A percentile compares a stretch with the other conserved stretches of the same genome.
These are phyloP conservation scores for Osmoderma eremita DNA, from an alignment of 2,888 invertebrate genomes.

Conservation along the genomic window DNA sequence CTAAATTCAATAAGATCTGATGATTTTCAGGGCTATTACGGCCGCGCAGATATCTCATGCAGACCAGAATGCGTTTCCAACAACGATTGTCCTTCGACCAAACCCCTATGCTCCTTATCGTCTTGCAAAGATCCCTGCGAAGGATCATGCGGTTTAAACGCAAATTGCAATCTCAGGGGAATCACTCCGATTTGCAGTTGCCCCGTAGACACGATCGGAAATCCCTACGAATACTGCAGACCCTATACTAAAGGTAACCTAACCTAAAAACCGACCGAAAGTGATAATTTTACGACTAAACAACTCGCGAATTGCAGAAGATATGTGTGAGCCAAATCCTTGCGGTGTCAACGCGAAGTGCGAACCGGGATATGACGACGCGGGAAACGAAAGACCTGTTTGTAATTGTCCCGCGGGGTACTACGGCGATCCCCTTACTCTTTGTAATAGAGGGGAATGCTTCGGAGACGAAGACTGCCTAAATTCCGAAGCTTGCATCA, in stretches of 20 bases:
- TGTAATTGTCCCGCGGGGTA: slow-evolving; percentile 85
- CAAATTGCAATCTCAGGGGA: slow-evolving; percentile 82
- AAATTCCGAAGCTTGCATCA: slow-evolving; percentile 79
- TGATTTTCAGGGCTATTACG: slow-evolving; percentile 74
- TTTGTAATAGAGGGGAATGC: slow-evolving; percentile 84
- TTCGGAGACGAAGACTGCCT: slow-evolving; percentile 79
- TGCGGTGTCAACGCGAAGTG: slow-evolving; percentile 83
- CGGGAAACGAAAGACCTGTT: slow-evolving; percentile 84
- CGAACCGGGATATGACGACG: slow-evolving; percentile 84
- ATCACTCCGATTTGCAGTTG: slow-evolving; percentile 87
- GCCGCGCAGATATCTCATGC: slow-evolving; percentile 80
- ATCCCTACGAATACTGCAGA: slow-evolving; percentile 84
- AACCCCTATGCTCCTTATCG: slow-evolving; percentile 83
- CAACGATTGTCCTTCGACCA: slow-evolving; percentile 79
- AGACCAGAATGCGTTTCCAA: slow-evolving; percentile 83
- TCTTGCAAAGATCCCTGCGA: slow-evolving; percentile 86
- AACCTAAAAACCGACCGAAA: not conserved
- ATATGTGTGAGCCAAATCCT: slow-evolving; percentile 88
- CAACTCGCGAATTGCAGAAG: slow-evolving; percentile 66
- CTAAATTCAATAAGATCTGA: not conserved
- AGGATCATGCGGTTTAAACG: slow-evolving; percentile 81
- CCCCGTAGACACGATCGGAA: slow-evolving; percentile 86
- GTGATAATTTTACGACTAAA: slow-evolving; percentile 1
- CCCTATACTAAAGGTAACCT: slow-evolving; percentile 80
- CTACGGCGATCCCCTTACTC: slow-evolving; percentile 78